These are phyloP conservation scores for Ferrisia virgata DNA, from an alignment of 2,888 invertebrate genomes.

Conservation along the genomic window DNA sequence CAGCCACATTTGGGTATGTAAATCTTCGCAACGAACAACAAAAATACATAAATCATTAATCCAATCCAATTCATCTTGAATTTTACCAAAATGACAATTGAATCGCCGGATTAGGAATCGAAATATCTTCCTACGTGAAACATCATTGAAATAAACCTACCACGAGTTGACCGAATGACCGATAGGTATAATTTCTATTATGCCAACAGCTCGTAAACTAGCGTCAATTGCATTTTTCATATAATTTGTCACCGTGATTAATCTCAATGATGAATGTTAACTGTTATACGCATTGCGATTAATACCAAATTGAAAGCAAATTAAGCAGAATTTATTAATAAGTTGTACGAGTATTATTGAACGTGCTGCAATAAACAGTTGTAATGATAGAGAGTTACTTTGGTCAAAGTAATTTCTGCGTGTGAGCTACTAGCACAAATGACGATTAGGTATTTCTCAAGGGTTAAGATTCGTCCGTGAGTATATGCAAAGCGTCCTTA, in stretches of 20 bases:
- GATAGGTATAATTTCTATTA: neutral
- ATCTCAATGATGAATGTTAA: neutral
- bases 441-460: neutral
- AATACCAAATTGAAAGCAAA: neutral
- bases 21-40: too few relatives aligned
- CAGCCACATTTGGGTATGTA: too few relatives aligned
- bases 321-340: neutral
- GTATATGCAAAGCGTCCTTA: neutral
- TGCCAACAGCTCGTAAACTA: neutral
- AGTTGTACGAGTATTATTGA: neutral
- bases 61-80: neutral
- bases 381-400: too few relatives aligned
- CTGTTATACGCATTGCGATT: neutral
- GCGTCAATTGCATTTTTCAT: neutral
- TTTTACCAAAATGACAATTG: too few relatives aligned
- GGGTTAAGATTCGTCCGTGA: neutral
- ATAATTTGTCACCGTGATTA: neutral
- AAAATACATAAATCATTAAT: too few relatives aligned
- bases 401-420: too few relatives aligned
- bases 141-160: neutral
- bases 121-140: neutral
- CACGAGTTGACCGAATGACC: neutral
- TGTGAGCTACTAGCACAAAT: too few relatives aligned
- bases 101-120: neutral
- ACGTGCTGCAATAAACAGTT: neutral